Base-by-base conservation (phyloP, 2,113 vertebrate genomes). In the Tympanuchus pallidicinctus region DNA sequence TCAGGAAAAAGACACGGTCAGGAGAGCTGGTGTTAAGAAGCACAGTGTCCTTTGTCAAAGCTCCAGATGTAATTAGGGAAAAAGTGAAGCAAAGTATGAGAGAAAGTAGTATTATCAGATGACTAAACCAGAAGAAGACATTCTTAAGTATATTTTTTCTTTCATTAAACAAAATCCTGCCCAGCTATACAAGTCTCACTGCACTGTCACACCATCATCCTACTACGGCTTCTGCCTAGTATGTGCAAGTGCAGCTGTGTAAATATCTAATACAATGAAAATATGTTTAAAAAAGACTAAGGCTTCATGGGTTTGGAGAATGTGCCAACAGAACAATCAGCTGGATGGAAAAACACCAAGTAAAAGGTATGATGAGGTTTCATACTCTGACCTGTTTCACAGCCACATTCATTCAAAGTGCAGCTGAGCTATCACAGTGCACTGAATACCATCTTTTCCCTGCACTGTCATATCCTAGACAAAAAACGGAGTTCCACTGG, bases 1-100 rank as follows among this genome's bases (percentile, higher is more conserved):
- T 97, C 94, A 97, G 92, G 92, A 97, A 97, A 42, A 95, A 97
- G 96, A 98, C 97, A 97, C 98, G 97, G 98, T 97, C 97, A 95
- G 95, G 72, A 95, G 75, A 82, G 80, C 74, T 88, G 97, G 96
- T 66, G 10, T 91, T 90, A 92, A 95, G 76, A 91, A 97, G 92
- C 75, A 87, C 82, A 66, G 80, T 64, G 94, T 89, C 97, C 97
- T 98, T 97, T 96, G 97, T 98, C 98, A 98, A 96, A 91, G 79
- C 73, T 71, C 88, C 84, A 65, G 2, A 12, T 93, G 94, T 98
- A 97, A 98, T 96, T 95, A 97, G 95, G 94, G 86, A 96, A 89
- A 80, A 93, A 94, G 65, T 64, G 67, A 94, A 94, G 91, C 63
- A 54, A 86, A 89, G 84, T 40, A 70, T 34, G 47, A 83, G 84